Base-by-base conservation (phyloP, 2,113 vertebrate species). In the Dolichotis patagonum region DNA sequence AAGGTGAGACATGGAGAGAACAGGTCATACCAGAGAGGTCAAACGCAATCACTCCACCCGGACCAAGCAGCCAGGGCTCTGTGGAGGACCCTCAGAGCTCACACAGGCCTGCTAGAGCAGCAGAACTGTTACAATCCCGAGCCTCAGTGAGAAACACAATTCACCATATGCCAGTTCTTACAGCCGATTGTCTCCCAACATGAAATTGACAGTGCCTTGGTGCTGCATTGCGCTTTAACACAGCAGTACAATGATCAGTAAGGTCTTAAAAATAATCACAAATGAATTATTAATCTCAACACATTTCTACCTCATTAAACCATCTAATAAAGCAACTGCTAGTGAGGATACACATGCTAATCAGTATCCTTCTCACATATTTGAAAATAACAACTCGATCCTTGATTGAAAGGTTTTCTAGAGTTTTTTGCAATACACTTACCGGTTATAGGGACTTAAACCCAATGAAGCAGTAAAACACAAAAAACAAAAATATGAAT, bases 371-470 rank as follows among this genome's bases (percentile, higher is more conserved):
- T 83, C 93, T 96, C 97, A 97, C 35, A 92, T n/a, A 67, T 67
- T 94, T 97, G 98, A 98, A 71, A 85, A 98, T 52, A 97, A 62
- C 89, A 84, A 97, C 93, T 85, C 77, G 96, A 67, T 80, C 96
- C 77, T 96, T 95, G 94, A 98, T 91, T 95, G 94, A 97, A 91
- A 97, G 54, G 46, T 90, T 98, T 88, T 96, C 95, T 94, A 94
- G 83, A 97, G 41, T 92, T 96, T 83, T 95, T 97, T 38, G 35
- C 32, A 90, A 93, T 93, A 97, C 96, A 99, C 99, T 99, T 99
- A 99, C 99, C 99, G 97, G 99, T 99, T 98, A 99, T 99, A 97
- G 99, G 99, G 98, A 99, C 99, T 99, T 98, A 98, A 99, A 98
- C 98, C 98, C 98, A 98, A 98, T 97, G 98, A 98, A 98, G 99